Evolutionary conservation across 2,888 invertebrate genomes (phyloP).

Genomic region (Acanthosepion pharaonis): DNA sequence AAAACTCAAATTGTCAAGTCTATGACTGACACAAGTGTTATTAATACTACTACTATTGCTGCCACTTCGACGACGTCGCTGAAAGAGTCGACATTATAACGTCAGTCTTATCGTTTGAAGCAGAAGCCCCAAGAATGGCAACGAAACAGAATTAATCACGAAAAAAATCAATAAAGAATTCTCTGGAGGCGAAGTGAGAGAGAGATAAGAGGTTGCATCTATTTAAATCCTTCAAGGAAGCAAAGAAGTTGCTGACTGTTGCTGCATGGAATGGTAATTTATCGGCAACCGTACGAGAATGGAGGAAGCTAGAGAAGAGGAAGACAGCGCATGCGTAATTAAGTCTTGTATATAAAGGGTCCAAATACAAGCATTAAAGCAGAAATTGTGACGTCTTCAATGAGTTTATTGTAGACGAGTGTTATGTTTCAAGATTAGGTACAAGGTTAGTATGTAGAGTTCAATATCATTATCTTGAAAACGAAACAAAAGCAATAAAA

Average conservation of each 20-base stretch:
- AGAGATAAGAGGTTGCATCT: neutral
- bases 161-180: neutral
- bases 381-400: neutral
- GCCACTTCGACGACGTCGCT: neutral
- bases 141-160: neutral
- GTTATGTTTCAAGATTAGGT: neutral
- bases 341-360: neutral
- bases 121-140: neutral
- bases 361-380: neutral
- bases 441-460: neutral
- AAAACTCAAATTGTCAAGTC: neutral
- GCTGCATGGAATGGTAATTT: neutral
- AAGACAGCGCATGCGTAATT: neutral
- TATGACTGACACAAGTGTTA: neutral
- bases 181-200: neutral
- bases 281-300: neutral
- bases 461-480: neutral
- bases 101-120: neutral
- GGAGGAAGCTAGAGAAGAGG: neutral
- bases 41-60: neutral
- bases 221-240: neutral
- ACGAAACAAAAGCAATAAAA: neutral
- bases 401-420: neutral
- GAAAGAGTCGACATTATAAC: neutral
- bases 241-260: neutral